A percentile compares a stretch with the other conserved stretches of the same genome.
Evolutionary conservation across 2,113 vertebrate species (phyloP).

Genomic region (Nannospalax galili): DNA sequence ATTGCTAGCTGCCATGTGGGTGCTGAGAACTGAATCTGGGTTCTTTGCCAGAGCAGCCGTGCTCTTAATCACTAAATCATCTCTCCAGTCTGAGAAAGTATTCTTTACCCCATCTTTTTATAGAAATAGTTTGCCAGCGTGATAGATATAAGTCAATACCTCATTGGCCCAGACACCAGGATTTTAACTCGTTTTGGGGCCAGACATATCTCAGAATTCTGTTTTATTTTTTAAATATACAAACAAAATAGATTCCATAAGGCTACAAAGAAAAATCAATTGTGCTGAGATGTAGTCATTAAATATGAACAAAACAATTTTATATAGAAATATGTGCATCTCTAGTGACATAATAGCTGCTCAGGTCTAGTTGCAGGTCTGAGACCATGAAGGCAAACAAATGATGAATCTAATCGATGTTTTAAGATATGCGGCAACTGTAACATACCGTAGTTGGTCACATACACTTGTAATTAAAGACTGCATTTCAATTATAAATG

Average conservation of each 20-base stretch:
- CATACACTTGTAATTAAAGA: neutral
- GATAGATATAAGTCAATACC: neutral
- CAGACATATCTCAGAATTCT: neutral
- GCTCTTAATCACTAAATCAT: no score
- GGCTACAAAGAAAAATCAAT: constrained; percentile 21
- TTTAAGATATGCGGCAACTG: neutral
- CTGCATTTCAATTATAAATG: neutral
- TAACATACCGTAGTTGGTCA: neutral
- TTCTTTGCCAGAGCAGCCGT: no score
- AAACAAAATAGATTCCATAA: constrained; percentile 19
- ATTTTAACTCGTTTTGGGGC: neutral
- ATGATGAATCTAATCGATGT: neutral
- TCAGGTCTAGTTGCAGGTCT: neutral
- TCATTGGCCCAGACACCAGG: neutral
- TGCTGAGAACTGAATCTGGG: no score
- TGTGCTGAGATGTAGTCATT: neutral
- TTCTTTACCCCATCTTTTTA: neutral
- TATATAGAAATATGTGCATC: neutral
- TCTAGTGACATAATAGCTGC: constrained; percentile 28
- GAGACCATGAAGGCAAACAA: constrained; percentile 1
- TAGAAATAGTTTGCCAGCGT: neutral
- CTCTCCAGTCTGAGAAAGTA: no score
- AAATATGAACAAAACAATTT: constrained; percentile 3
- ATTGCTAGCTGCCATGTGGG: no score
- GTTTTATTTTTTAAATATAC: neutral